phyloP scores from a whole-genome alignment of 2,888 invertebrate species.

The Serrognathus titanus region DNA sequence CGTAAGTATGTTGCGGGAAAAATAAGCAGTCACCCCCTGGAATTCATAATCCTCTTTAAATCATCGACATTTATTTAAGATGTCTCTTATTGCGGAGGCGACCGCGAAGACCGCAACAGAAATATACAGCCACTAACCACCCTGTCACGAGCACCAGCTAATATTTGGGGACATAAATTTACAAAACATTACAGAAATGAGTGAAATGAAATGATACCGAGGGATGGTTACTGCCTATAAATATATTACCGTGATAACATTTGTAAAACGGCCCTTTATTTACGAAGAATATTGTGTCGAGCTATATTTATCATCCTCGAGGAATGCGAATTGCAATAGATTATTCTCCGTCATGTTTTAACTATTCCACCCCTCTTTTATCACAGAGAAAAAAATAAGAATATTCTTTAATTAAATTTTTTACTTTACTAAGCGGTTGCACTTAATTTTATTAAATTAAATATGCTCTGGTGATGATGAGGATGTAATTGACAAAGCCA shows the following conservation, averaged over 20 bases:
- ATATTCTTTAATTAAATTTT: too few species aligned
- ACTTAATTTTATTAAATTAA: too few species aligned
- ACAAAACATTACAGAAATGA: conserved; percentile 53
- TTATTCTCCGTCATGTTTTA: too few species aligned
- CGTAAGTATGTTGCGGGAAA: too few species aligned
- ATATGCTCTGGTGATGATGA: too few species aligned
- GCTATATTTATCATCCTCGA: conserved; percentile 48
- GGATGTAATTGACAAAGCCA: too few species aligned
- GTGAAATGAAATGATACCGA: conserved; percentile 43
- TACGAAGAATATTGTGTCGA: conserved; percentile 43
- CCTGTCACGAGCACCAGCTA: conserved; percentile 48
- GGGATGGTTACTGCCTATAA: conserved; percentile 39
- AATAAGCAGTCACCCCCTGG: not conserved
- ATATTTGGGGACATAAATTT: conserved; percentile 57
- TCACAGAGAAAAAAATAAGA: too few species aligned
- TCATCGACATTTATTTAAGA: conserved; percentile 15
- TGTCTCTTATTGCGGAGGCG: conserved; percentile 10
- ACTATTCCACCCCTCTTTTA: too few species aligned
- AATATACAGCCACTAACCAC: conserved; percentile 21
- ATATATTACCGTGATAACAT: conserved; percentile 51
- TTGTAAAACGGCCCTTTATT: conserved; percentile 49
- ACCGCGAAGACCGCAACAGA: conserved; percentile 14
- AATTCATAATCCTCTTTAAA: conserved; percentile 4
- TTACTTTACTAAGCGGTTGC: too few species aligned
- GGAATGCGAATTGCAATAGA: conserved; percentile 40